Percentiles rank a stretch among this genome's conserved stretches.
These are phyloP conservation scores for Perccottus glenii DNA, from an alignment of 2,113 vertebrate genomes.

Conservation along the genomic window DNA sequence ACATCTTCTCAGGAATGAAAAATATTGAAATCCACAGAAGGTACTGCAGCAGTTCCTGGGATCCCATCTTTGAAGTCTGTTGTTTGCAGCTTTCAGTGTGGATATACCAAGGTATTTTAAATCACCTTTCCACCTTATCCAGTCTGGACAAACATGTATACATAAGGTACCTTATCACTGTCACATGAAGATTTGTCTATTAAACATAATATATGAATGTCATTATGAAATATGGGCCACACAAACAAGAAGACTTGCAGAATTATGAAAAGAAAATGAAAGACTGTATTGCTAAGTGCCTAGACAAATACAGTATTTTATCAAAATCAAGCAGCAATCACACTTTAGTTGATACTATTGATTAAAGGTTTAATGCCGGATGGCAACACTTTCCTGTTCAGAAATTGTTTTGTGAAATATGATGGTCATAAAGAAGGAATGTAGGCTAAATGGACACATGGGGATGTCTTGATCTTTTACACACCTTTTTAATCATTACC, in stretches of 20 bases:
- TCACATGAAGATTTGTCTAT: constrained; percentile 13
- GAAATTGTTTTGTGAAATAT: no score
- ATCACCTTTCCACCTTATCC: constrained; percentile 11
- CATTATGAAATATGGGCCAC: constrained; percentile 4
- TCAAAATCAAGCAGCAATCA: no score
- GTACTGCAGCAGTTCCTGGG: background rate
- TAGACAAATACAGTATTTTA: no score
- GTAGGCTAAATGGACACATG: no score
- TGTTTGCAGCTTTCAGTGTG: background rate
- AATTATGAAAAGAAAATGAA: no score
- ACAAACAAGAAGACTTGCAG: background rate
- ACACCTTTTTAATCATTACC: no score
- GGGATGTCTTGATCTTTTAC: no score
- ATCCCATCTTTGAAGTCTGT: constrained; percentile 18
- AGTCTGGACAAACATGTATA: constrained; percentile 23
- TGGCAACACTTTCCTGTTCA: no score
- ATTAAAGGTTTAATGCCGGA: no score
- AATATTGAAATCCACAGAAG: background rate
- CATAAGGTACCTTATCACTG: constrained; percentile 27
- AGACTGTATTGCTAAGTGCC: no score
- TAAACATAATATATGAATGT: constrained; percentile 5
- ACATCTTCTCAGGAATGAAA: background rate
- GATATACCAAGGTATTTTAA: constrained; percentile 17
- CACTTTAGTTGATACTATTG: no score
- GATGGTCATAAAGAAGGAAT: no score